Percentiles rank a stretch among this genome's conserved stretches.
Evolutionary conservation across 1,140 invertebrate genomes (phyloP).

Genomic region (Pogonomyrmex californicus): DNA sequence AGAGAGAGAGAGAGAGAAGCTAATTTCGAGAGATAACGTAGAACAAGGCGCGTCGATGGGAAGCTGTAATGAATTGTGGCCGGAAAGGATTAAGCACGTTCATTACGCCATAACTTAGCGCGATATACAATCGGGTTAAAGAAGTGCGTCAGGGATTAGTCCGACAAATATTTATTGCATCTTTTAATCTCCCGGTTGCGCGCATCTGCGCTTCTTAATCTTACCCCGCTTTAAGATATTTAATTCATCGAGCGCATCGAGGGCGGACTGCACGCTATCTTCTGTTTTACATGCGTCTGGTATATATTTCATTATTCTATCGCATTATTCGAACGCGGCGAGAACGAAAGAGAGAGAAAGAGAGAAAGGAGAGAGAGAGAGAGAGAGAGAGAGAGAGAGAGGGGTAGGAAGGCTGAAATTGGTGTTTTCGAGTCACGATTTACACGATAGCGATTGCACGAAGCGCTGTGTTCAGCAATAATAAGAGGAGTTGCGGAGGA

Average conservation of each 20-base stretch:
- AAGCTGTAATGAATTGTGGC: constrained; percentile 43
- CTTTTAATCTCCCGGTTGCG: constrained; percentile 37
- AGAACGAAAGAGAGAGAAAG: background rate
- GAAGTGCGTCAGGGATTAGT: constrained; percentile 48
- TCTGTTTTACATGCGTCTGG: constrained; percentile 10
- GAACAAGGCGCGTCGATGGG: constrained; percentile 58
- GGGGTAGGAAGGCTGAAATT: constrained; percentile 32
- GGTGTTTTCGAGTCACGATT: constrained; percentile 58
- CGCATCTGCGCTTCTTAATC: constrained; percentile 58
- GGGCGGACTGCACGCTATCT: constrained; percentile 22
- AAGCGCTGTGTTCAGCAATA: constrained; percentile 20
- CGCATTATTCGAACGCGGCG: constrained; percentile 46
- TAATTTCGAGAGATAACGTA: constrained; percentile 52
- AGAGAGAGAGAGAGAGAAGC: background rate
- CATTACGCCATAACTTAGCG: constrained; percentile 38
- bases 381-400: too few species aligned
- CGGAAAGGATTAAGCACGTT: constrained; percentile 38
- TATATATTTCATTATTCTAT: constrained; percentile 64
- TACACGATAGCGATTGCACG: constrained; percentile 54
- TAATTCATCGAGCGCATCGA: constrained; percentile 46
- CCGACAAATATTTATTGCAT: constrained; percentile 52
- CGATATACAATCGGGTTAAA: constrained; percentile 39
- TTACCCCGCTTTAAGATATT: constrained; percentile 37
- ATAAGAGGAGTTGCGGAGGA: background rate
- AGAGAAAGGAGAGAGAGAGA: too few species aligned